phyloP scores from a whole-genome alignment of 2,888 invertebrate species.

The Dryadula phaetusa region DNA sequence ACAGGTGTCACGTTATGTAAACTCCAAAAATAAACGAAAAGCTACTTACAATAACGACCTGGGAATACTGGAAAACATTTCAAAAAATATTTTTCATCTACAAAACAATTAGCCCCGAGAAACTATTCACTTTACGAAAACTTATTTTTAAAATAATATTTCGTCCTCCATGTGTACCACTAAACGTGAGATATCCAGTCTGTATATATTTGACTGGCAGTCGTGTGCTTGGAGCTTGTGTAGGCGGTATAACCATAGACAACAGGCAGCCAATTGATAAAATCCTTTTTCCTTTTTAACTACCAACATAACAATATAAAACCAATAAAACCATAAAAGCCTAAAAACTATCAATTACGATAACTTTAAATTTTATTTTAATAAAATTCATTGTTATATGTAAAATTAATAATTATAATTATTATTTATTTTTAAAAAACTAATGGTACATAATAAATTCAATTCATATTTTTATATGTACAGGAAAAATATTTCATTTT shows the following conservation, averaged over 20 bases:
- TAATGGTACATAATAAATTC: no score
- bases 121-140: constrained; percentile 53
- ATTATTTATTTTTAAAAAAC: no score
- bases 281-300: constrained; percentile 7
- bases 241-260: constrained; percentile 23
- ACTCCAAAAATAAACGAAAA: constrained; percentile 75
- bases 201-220: constrained; percentile 38
- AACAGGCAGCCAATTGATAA: constrained; percentile 12
- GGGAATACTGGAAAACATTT: constrained; percentile 80
- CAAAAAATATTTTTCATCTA: constrained; percentile 67
- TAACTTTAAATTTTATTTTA: no score
- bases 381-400: no score
- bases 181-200: constrained; percentile 41
- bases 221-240: constrained; percentile 18
- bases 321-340: no score
- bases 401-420: no score
- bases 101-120: constrained; percentile 53
- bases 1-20: constrained; percentile 83
- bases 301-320: constrained; percentile 4
- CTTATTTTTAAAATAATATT: constrained; percentile 58
- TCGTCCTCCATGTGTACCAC: constrained; percentile 63
- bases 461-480: no score
- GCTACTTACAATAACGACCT: constrained; percentile 79
- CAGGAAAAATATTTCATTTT: background rate
- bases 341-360: no score